These are phyloP conservation scores for Acinonyx jubatus DNA, from an alignment of 2,113 vertebrate species.

Conservation along the genomic window DNA sequence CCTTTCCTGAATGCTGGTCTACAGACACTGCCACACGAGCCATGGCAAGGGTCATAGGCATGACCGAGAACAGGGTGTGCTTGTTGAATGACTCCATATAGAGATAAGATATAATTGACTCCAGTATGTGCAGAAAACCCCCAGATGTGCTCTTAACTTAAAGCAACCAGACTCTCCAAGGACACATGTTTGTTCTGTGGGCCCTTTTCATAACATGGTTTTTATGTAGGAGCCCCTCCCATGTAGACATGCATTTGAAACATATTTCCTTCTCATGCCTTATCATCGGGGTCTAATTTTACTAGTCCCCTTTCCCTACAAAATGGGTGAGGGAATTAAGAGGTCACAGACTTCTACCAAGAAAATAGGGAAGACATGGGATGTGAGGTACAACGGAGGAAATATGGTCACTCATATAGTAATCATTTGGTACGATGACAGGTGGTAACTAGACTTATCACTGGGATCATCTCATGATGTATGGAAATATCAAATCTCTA, in stretches of 20 bases:
- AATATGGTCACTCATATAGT: neutral
- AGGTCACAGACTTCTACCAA: too few relatives aligned
- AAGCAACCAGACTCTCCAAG: neutral
- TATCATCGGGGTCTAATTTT: neutral
- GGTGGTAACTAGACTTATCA: neutral
- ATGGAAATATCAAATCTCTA: neutral
- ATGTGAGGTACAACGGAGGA: neutral
- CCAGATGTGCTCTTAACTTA: neutral
- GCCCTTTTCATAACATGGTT: neutral
- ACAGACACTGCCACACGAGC: fast-evolving
- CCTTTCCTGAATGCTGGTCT: fast-evolving
- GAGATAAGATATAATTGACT: neutral
- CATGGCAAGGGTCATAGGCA: fast-evolving
- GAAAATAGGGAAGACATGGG: neutral
- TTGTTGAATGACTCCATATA: neutral
- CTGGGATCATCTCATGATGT: neutral
- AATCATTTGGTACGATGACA: neutral
- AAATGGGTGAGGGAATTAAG: neutral
- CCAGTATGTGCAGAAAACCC: neutral
- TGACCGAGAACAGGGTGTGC: fast-evolving
- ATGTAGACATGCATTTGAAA: fast-evolving
- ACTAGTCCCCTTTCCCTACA: fast-evolving
- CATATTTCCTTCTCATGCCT: fast-evolving
- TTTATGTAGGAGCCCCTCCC: neutral
- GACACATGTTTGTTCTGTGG: neutral